Conservation (phyloP, 2,888 invertebrate species). For the Micropterix aruncella region DNA sequence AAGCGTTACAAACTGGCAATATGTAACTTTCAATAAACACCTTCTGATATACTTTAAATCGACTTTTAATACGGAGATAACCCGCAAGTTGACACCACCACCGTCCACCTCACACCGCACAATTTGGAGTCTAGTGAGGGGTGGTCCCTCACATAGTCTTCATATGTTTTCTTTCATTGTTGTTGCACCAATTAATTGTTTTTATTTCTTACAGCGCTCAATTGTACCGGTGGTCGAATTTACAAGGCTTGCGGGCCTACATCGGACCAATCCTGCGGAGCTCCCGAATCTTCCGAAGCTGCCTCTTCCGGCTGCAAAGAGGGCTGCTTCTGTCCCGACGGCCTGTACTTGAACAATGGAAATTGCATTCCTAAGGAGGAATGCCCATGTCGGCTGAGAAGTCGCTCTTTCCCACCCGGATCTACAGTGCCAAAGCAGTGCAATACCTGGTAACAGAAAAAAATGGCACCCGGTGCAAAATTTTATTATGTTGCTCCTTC, state of each 20-base stretch:
- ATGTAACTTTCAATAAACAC: too few species aligned
- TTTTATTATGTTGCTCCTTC: too few species aligned
- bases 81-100: too few species aligned
- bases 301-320: constrained; percentile 53
- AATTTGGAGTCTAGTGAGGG: too few species aligned
- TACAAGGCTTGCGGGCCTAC: constrained; percentile 69
- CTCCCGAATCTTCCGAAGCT: constrained; percentile 21
- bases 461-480: too few species aligned
- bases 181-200: too few species aligned
- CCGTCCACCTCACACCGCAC: too few species aligned
- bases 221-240: constrained; percentile 58
- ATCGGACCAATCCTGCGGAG: constrained; percentile 57
- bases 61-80: too few species aligned
- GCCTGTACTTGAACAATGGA: constrained; percentile 59
- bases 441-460: constrained; percentile 72
- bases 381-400: constrained; percentile 71
- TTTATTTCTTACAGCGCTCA: constrained; percentile 59
- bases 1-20: too few species aligned
- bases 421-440: constrained; percentile 62
- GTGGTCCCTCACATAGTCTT: too few species aligned
- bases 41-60: too few species aligned
- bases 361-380: constrained; percentile 54
- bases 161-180: too few species aligned
- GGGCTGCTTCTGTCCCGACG: constrained; percentile 80
- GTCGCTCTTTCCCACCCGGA: constrained; percentile 58